Evolutionary conservation across 2,797 vertebrate genomes (phyloP).

Genomic region (Argentina silus): DNA sequence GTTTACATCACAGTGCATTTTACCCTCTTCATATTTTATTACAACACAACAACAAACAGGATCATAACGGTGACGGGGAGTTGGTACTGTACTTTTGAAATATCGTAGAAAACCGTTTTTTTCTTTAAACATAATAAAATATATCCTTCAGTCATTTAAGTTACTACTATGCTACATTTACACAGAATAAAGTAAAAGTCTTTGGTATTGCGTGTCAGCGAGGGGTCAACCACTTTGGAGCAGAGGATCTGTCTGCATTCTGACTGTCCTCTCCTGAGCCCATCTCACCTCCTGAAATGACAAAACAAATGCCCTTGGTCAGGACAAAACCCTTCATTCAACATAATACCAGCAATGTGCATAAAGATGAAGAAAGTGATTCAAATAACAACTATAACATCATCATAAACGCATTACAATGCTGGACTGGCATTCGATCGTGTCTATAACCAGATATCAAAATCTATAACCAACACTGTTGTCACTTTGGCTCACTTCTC

Average conservation of each 20-base stretch:
- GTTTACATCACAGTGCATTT: background rate
- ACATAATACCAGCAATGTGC: background rate
- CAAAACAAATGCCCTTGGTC: background rate
- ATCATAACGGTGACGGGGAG: background rate
- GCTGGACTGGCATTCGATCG: no score
- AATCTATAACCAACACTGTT: no score
- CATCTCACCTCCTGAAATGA: conserved; percentile 81
- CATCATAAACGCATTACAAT: no score
- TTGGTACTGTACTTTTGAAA: conserved; percentile 34
- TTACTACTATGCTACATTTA: conserved; percentile 81
- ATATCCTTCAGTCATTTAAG: conserved; percentile 77
- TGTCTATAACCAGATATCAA: no score
- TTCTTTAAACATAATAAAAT: conserved; percentile 77
- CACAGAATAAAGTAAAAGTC: conserved; percentile 57
- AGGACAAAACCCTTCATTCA: background rate
- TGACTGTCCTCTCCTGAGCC: conserved; percentile 88
- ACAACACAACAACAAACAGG: background rate
- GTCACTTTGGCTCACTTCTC: no score
- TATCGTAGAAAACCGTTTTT: conserved; percentile 63
- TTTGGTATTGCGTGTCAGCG: conserved; percentile 81
- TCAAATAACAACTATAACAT: no score
- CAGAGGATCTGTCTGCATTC: conserved; percentile 75
- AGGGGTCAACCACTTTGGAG: conserved; percentile 86
- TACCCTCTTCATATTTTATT: no score
- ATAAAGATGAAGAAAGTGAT: background rate